phyloP scores from a whole-genome alignment of 2,797 vertebrate genomes.

The Acomys russatus region DNA sequence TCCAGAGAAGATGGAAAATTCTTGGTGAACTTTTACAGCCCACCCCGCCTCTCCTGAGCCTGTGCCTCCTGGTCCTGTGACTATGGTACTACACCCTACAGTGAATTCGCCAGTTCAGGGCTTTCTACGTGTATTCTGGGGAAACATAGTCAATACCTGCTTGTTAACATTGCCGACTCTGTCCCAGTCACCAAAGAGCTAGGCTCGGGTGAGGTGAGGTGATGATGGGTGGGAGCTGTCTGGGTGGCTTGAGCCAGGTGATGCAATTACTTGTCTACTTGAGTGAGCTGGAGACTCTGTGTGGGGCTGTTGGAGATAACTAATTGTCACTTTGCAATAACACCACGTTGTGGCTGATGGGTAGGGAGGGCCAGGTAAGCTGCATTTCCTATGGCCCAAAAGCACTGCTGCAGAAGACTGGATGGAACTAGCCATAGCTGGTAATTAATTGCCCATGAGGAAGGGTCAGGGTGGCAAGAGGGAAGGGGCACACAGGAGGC shows the following conservation, averaged over 20 bases:
- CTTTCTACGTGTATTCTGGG: neutral
- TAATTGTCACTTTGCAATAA: neutral
- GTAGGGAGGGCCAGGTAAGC: neutral
- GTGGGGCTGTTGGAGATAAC: neutral
- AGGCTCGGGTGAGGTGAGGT: neutral
- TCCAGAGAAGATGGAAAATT: fast-evolving
- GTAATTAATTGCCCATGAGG: neutral
- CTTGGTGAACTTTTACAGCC: fast-evolving
- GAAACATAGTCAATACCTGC: neutral
- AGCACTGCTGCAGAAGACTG: neutral
- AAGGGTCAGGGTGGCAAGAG: neutral
- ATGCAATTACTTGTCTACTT: neutral
- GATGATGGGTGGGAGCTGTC: neutral
- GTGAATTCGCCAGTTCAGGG: fast-evolving
- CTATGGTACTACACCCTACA: neutral
- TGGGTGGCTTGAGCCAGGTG: neutral
- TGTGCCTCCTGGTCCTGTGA: neutral
- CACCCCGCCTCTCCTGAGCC: neutral
- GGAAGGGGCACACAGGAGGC: neutral
- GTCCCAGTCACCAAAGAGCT: neutral
- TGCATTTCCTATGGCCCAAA: neutral
- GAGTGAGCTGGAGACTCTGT: fast-evolving
- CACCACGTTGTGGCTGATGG: no score
- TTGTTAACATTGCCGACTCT: neutral
- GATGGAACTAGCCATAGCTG: neutral